These are phyloP conservation scores for Periplaneta americana DNA, from an alignment of 1,140 invertebrate species.

Conservation along the genomic window DNA sequence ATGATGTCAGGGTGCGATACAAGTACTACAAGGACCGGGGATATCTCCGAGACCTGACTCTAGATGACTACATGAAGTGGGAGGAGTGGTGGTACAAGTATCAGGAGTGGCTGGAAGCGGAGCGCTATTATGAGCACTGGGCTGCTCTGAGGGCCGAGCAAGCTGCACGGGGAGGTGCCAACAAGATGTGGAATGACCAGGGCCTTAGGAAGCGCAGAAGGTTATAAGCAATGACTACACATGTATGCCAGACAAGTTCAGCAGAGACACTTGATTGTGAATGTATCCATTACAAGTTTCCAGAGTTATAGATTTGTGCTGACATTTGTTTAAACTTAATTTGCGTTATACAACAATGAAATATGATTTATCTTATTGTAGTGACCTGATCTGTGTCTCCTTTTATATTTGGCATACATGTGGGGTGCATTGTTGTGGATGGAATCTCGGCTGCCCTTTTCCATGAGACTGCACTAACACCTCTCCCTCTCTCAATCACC, in stretches of 20 bases:
- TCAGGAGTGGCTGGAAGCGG: conserved; percentile 82
- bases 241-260: neutral
- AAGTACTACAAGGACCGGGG: conserved; percentile 83
- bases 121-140: conserved; percentile 75
- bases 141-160: conserved; percentile 35
- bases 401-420: no score
- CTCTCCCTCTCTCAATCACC: no score
- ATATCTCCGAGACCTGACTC: conserved; percentile 66
- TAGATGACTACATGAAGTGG: conserved; percentile 86
- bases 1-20: conserved; percentile 76
- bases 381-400: no score
- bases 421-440: neutral
- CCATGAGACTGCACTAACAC: neutral
- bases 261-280: neutral
- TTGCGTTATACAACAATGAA: neutral
- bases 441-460: neutral
- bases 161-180: neutral
- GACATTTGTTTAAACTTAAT: no score
- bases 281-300: no score
- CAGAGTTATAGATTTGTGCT: no score
- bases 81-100: conserved; percentile 93
- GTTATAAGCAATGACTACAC: neutral
- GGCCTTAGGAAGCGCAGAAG: neutral
- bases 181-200: neutral
- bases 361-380: neutral